Evolutionary conservation across 2,113 vertebrate genomes (phyloP).

Genomic region (Condylura cristata): DNA sequence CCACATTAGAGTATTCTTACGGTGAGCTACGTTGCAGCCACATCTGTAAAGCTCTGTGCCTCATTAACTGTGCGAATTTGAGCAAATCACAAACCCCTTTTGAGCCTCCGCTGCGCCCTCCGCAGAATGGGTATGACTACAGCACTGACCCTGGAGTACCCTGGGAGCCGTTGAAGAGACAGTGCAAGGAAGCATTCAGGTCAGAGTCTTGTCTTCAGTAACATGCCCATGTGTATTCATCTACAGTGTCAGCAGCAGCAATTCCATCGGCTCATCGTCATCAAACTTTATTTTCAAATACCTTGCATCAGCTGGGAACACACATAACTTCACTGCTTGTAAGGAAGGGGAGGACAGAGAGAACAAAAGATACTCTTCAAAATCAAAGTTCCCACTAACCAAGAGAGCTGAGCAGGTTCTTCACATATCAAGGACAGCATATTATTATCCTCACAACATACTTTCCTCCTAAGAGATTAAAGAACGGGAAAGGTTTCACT

Average conservation of each 20-base stretch:
- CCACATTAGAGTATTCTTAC: not conserved
- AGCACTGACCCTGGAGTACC: not conserved
- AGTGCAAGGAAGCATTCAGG: not conserved
- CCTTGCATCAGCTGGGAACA: not conserved
- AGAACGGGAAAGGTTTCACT: constrained; percentile 52
- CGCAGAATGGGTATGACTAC: not conserved
- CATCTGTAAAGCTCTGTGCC: not conserved
- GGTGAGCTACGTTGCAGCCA: not conserved
- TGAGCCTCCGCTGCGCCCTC: not conserved
- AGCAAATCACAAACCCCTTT: not conserved
- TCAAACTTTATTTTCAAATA: constrained; percentile 4
- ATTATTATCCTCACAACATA: constrained; percentile 66
- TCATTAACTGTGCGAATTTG: not conserved
- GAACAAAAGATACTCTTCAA: constrained; percentile 13
- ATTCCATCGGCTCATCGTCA: not conserved
- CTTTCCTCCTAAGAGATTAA: constrained; percentile 66
- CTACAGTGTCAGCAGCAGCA: not conserved
- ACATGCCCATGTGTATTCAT: not conserved
- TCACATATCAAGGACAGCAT: constrained; percentile 50
- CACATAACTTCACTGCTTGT: not conserved
- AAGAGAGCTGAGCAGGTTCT: not conserved
- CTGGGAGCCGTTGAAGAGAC: not conserved
- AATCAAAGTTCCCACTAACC: constrained; percentile 44
- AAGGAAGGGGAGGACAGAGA: not conserved
- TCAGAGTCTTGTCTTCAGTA: not conserved